Base-by-base conservation (phyloP, 1,140 invertebrate species). In the Rhynchophorus ferrugineus region DNA sequence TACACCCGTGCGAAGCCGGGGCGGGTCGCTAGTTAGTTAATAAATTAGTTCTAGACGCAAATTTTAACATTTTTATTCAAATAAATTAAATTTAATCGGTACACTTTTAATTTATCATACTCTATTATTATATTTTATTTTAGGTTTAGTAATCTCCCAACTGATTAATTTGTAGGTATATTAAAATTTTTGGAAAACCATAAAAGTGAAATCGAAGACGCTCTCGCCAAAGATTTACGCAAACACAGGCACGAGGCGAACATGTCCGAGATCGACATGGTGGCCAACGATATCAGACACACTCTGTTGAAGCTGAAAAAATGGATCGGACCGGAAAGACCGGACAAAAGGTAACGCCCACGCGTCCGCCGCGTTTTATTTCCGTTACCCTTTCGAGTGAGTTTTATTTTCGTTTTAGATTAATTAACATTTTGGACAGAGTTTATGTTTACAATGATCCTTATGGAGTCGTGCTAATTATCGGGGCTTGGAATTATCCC, bases 381-480 rank as follows among this genome's bases (percentile, higher is more conserved):
- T 43, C 13, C 5, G 19, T 8, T 19, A 24, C n/a, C 14, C 2
- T 46, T 46, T 2, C 6, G 8, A 36, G 11, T 3, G 24, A 36
- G 13, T 5, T 11, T 1, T 2, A 21, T 48, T 48, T 1, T 37
- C 17, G 14, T 52, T 52, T 16, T 33, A 52, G 73, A 13, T 43
- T 87, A 20, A 76, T 84, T 0, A 87, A 87, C 61, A 64, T 85
- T 1, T 66, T 89, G 39, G 86, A 89, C 58, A 74, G 75, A 21
- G 76, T 87, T 6, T 71, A 82, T 53, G 82, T 89, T 49, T 78
- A 76, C 59, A 84, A 84, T 49, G 86, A 89, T 61, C 95, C 95
- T 1, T 90, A 84, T 66, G 89, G 89, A 24, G 85, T 91, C 14
- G 83, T 85, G 3, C 75, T 99, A 1, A 76, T 98, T 1, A 88